phyloP scores from a whole-genome alignment of 2,888 invertebrate genomes.

The Drosophila algonquin region DNA sequence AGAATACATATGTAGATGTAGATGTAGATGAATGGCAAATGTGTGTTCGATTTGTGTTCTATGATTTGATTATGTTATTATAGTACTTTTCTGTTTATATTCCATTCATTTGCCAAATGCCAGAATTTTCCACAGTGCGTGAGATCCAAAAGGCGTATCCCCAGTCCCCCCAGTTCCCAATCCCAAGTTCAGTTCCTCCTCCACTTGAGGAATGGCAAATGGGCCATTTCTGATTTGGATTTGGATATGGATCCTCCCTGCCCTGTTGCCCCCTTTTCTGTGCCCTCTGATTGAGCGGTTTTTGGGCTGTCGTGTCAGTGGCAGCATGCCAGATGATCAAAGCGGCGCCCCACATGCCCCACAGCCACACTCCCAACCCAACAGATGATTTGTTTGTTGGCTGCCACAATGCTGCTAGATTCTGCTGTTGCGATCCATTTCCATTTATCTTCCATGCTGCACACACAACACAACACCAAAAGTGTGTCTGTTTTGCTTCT shows the following conservation, averaged over 20 bases:
- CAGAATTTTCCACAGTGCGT: slow-evolving; percentile 18
- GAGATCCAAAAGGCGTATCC: not conserved
- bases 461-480: slow-evolving; percentile 4
- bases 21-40: slow-evolving; percentile 19
- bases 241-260: slow-evolving; percentile 12
- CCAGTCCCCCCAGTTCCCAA: no score
- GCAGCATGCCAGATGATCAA: slow-evolving; percentile 74
- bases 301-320: slow-evolving; percentile 48
- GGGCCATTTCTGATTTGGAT: slow-evolving; percentile 5
- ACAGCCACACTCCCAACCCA: no score
- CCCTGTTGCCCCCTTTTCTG: slow-evolving; percentile 4
- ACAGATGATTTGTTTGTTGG: slow-evolving; percentile 59
- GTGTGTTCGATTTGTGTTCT: slow-evolving; percentile 54
- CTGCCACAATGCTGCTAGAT: slow-evolving; percentile 5
- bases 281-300: slow-evolving; percentile 47
- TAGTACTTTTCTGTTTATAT: slow-evolving; percentile 59
- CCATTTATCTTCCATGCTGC: slow-evolving; percentile 20
- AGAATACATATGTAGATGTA: not conserved
- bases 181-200: slow-evolving; percentile 1
- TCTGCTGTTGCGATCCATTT: slow-evolving; percentile 30
- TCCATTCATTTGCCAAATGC: slow-evolving; percentile 50
- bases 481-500: not conserved
- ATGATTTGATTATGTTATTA: slow-evolving; percentile 75
- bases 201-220: slow-evolving; percentile 37
- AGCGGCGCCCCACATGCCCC: slow-evolving; percentile 33